Percentiles rank a stretch among this genome's conserved stretches.
Conservation (phyloP, 2,113 vertebrate species). For the Lepus europaeus region DNA sequence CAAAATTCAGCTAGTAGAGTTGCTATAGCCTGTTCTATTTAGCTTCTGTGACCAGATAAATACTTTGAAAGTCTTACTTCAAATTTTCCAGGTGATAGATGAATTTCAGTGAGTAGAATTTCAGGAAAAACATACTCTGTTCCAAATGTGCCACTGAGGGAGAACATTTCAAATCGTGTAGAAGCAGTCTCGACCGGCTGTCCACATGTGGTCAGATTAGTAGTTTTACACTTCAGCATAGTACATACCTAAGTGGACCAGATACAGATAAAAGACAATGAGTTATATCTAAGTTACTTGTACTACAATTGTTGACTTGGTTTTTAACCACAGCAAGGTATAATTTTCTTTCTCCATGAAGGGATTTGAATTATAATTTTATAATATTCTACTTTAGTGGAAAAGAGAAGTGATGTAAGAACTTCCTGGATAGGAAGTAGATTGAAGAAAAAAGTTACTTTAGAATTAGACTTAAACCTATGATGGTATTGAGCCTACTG, state of each 20-base stretch:
- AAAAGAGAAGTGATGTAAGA: conserved; percentile 28
- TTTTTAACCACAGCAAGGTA: neutral
- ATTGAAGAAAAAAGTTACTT: conserved; percentile 9
- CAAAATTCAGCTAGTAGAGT: neutral
- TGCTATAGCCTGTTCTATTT: neutral
- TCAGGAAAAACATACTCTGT: conserved; percentile 86
- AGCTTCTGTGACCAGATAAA: neutral
- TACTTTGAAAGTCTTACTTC: conserved; percentile 78
- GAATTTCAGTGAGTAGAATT: conserved; percentile 83
- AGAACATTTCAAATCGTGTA: conserved; percentile 85
- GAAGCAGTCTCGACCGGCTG: conserved; percentile 57
- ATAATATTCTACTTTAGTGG: neutral
- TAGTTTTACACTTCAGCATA: conserved; percentile 81
- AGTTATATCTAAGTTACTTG: neutral
- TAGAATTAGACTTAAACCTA: conserved; percentile 9
- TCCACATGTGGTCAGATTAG: conserved; percentile 76
- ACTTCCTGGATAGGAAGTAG: neutral
- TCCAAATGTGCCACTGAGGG: conserved; percentile 85
- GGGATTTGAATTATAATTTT: neutral
- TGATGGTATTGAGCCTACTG: neutral
- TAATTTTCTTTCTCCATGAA: neutral
- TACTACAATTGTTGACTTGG: neutral
- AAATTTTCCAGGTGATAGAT: conserved; percentile 81
- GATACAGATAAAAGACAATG: neutral
- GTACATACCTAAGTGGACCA: conserved; percentile 78